Conservation (phyloP, 2,113 vertebrate genomes). For the Chrysochloris asiatica region DNA sequence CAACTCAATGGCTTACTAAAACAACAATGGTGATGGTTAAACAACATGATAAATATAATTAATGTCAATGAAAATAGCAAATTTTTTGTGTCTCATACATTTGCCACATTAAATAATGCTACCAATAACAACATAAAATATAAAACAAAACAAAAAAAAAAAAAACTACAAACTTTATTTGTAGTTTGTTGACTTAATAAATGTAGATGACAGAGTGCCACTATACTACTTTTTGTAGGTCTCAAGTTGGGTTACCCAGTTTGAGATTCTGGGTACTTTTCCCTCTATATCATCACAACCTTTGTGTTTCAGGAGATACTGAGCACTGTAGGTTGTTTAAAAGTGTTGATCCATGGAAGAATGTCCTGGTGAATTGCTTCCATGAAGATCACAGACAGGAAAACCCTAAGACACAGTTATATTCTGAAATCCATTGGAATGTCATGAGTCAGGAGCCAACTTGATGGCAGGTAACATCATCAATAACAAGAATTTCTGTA, state of each 20-base stretch:
- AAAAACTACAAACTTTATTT: not conserved
- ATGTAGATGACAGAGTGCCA: not conserved
- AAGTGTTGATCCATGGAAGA: not conserved
- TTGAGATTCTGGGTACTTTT: not conserved
- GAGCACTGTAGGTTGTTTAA: not conserved
- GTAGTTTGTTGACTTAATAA: not conserved
- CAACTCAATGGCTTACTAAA: too few species aligned
- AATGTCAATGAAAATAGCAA: not conserved
- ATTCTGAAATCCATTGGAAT: not conserved
- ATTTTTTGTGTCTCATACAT: not conserved
- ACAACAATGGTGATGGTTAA: not conserved
- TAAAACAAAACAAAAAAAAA: not conserved
- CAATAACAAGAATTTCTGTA: not conserved
- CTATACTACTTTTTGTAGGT: not conserved
- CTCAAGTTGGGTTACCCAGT: not conserved
- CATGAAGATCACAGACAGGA: not conserved
- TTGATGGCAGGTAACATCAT: not conserved
- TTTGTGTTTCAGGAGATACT: not conserved
- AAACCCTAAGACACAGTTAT: not conserved
- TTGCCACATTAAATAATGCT: not conserved
- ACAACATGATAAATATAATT: not conserved
- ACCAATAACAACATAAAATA: too few species aligned
- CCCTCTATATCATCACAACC: not conserved
- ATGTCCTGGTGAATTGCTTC: not conserved
- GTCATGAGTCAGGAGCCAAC: not conserved